Conservation (phyloP, 2,888 invertebrate genomes). For the Poecilus cupreus region DNA sequence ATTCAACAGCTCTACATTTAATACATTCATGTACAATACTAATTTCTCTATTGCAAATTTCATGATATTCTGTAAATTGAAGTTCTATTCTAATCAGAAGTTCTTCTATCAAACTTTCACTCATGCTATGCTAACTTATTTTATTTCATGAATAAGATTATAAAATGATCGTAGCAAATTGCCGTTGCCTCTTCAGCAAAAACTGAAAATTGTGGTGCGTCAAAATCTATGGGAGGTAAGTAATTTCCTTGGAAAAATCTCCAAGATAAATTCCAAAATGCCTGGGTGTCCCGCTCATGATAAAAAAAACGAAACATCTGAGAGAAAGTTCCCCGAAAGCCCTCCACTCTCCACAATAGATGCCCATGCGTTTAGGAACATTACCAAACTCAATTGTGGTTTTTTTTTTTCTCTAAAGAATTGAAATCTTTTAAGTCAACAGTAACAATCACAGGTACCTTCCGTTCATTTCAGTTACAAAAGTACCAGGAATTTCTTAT, state of each 20-base stretch:
- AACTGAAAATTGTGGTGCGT: background rate
- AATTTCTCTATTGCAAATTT: too few species aligned
- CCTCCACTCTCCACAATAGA: conserved; percentile 15
- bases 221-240: conserved; percentile 8
- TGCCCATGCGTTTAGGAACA: conserved; percentile 45
- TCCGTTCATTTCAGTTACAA: conserved; percentile 18
- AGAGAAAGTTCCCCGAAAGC: conserved; percentile 38
- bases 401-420: conserved; percentile 48
- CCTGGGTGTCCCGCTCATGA: conserved; percentile 16
- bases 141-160: too few species aligned
- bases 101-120: too few species aligned
- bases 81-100: too few species aligned
- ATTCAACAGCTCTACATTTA: too few species aligned
- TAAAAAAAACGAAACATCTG: conserved; percentile 25
- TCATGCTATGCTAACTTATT: too few species aligned
- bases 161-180: background rate
- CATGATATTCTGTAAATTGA: too few species aligned
- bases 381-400: conserved; percentile 53
- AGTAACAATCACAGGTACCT: conserved; percentile 50
- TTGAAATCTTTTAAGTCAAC: conserved; percentile 51
- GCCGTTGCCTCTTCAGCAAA: background rate
- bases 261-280: conserved; percentile 13
- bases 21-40: too few species aligned
- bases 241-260: conserved; percentile 1
- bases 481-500: conserved; percentile 32